Evolutionary conservation across 2,113 vertebrate genomes (phyloP).

Genomic region (Xenopus borealis): DNA sequence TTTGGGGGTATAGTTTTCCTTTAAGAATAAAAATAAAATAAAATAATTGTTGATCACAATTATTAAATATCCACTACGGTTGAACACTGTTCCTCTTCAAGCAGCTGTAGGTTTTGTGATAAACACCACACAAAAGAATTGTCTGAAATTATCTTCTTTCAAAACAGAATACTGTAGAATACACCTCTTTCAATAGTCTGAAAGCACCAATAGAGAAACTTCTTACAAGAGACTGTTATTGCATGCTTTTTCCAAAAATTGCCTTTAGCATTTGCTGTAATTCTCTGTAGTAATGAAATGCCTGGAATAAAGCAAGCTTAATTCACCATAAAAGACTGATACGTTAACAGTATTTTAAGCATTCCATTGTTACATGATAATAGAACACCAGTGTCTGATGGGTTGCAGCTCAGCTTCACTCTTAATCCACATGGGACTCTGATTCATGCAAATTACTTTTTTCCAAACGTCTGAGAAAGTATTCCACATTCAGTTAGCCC

Average conservation of each 20-base stretch:
- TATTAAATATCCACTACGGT: no score
- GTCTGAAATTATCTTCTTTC: no score
- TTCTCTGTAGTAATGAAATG: background rate
- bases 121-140: no score
- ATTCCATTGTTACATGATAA: conserved; percentile 39
- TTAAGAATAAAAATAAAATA: no score
- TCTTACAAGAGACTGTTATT: no score
- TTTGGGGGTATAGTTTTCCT: no score
- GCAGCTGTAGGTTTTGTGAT: no score
- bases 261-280: background rate
- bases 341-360: conserved; percentile 23
- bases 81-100: no score
- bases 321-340: conserved; percentile 3
- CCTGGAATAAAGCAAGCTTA: background rate
- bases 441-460: conserved; percentile 49
- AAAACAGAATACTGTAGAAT: no score
- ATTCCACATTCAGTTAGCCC: conserved; percentile 34
- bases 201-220: no score
- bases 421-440: conserved; percentile 47
- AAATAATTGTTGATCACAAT: no score
- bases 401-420: conserved; percentile 24
- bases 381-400: conserved; percentile 39
- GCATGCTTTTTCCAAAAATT: background rate
- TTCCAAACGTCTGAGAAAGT: conserved; percentile 51
- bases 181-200: no score